phyloP scores from a whole-genome alignment of 2,797 vertebrate species.

The Rhyacichthys aspro region DNA sequence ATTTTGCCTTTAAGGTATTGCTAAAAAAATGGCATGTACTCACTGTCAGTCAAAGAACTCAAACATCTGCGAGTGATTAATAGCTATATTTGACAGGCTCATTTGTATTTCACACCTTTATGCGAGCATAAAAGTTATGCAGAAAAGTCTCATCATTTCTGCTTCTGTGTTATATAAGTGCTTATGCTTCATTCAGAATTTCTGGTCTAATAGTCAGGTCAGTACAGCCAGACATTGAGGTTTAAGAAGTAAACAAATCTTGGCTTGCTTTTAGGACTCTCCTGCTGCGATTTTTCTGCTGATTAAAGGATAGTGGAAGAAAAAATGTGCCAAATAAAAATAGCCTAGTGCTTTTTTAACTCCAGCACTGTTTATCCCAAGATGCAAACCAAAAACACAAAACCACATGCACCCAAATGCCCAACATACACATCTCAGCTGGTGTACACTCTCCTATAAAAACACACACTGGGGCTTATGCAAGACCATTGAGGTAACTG shows the following conservation, averaged over 20 bases:
- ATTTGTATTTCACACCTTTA: too few species aligned
- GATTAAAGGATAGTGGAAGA: neutral
- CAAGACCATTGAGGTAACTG: neutral
- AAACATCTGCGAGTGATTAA: neutral
- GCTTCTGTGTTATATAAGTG: too few species aligned
- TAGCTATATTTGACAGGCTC: too few species aligned
- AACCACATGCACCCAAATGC: slow-evolving; percentile 1
- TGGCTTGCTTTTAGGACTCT: neutral
- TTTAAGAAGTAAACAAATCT: slow-evolving; percentile 36
- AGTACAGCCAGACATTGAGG: slow-evolving; percentile 18
- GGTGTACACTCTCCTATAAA: neutral
- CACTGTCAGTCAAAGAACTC: neutral
- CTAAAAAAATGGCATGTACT: neutral
- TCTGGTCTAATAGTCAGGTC: neutral
- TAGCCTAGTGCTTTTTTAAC: slow-evolving; percentile 8
- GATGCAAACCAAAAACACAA: slow-evolving; percentile 3
- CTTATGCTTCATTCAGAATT: too few species aligned
- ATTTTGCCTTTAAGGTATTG: neutral
- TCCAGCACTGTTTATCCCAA: slow-evolving; percentile 1
- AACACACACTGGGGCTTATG: slow-evolving; percentile 6
- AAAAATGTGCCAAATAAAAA: slow-evolving; percentile 15
- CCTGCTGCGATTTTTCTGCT: neutral
- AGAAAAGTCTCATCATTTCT: too few species aligned
- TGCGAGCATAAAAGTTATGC: too few species aligned
- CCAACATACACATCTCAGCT: slow-evolving; percentile 6